Evolutionary conservation across 1,140 invertebrate genomes (phyloP).

Genomic region (Periplaneta americana): DNA sequence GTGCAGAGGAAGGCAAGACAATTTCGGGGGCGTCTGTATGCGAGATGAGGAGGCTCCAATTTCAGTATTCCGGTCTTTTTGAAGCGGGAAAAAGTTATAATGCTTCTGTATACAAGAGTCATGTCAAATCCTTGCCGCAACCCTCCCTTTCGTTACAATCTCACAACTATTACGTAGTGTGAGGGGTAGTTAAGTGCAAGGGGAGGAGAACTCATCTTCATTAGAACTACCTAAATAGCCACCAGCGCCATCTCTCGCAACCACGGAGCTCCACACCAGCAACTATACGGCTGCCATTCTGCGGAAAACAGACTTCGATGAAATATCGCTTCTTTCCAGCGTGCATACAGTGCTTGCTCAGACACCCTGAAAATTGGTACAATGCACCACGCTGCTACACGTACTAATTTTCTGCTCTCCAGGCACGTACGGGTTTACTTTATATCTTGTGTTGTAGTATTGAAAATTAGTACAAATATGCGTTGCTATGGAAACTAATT

Average conservation of each 20-base stretch:
- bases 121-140: neutral
- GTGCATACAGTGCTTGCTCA: neutral
- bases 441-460: too few species aligned
- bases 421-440: too few species aligned
- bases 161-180: neutral
- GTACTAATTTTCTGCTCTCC: too few species aligned
- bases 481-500: too few species aligned
- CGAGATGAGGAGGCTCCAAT: neutral
- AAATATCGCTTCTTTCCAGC: neutral
- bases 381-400: too few species aligned
- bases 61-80: neutral
- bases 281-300: neutral
- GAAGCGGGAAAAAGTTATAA: constrained; percentile 4
- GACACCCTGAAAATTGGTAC: neutral
- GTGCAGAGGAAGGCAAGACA: neutral
- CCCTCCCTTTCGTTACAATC: neutral
- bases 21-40: neutral
- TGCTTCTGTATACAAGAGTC: neutral
- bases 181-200: neutral
- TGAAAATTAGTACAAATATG: too few species aligned
- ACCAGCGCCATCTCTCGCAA: neutral
- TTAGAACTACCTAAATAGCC: neutral
- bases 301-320: neutral
- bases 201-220: constrained; percentile 4
- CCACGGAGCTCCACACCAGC: neutral